Percentiles rank a stretch among this genome's conserved stretches.
Conservation (phyloP, 2,113 vertebrate genomes). For the Odobenus rosmarus region DNA sequence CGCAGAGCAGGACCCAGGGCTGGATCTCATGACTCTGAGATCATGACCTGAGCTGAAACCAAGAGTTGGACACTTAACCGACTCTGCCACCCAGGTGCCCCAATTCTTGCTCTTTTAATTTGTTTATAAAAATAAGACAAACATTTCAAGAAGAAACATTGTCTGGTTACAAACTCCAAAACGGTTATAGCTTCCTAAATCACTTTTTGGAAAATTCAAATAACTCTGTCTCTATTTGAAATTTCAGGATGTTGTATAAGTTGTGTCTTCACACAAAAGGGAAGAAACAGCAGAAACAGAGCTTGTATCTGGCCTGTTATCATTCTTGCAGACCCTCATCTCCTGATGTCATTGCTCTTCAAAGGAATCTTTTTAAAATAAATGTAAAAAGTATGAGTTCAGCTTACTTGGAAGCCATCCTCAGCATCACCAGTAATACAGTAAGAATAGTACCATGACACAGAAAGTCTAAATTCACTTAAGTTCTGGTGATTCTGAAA, state of each 20-base stretch:
- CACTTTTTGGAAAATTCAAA: conserved; percentile 35
- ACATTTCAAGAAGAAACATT: conserved; percentile 63
- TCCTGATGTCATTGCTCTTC: background rate
- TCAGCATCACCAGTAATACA: background rate
- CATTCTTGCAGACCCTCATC: background rate
- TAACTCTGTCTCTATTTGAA: background rate
- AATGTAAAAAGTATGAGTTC: background rate
- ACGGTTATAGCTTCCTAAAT: conserved; percentile 37
- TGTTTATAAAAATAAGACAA: conserved; percentile 59
- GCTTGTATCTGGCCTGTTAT: background rate
- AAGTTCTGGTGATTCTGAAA: background rate
- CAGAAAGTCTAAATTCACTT: background rate
- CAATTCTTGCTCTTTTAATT: conserved; percentile 29
- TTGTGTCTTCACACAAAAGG: background rate
- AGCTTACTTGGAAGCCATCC: background rate
- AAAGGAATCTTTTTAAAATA: background rate
- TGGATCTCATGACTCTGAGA: background rate
- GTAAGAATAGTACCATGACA: background rate
- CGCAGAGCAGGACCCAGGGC: background rate
- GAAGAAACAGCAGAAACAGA: background rate
- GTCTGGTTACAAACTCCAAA: conserved; percentile 17
- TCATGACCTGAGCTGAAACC: background rate
- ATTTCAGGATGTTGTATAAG: background rate
- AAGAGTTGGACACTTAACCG: background rate
- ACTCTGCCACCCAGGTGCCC: background rate